Percentiles rank a stretch among this genome's conserved stretches.
Evolutionary conservation across 1,140 invertebrate species (phyloP).

Genomic region (Bradysia coprophila): DNA sequence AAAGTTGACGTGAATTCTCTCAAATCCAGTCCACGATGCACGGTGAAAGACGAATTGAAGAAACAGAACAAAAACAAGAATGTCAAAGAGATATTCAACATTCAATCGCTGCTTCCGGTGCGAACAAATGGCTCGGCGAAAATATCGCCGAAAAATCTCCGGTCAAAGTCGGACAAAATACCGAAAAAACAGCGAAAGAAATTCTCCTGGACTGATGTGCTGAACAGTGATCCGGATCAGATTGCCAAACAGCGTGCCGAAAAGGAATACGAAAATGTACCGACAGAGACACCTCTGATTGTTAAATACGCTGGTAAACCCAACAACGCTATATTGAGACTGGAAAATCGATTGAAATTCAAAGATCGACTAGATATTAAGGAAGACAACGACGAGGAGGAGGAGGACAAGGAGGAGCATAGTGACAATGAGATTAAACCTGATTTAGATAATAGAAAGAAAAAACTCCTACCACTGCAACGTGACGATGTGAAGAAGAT

Average conservation of each 20-base stretch:
- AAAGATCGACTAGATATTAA: slow-evolving; percentile 3
- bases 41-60: slow-evolving; percentile 13
- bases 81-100: slow-evolving; percentile 8
- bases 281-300: slow-evolving; percentile 6
- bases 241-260: slow-evolving; percentile 21
- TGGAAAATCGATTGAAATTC: slow-evolving; percentile 10
- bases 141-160: slow-evolving; percentile 23
- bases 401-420: not conserved
- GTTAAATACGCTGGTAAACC: slow-evolving; percentile 13
- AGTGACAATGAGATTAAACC: slow-evolving; percentile 5
- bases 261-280: slow-evolving; percentile 21
- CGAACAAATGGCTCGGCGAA: slow-evolving; percentile 14
- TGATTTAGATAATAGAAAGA: slow-evolving; percentile 4
- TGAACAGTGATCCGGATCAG: slow-evolving; percentile 22
- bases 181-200: slow-evolving; percentile 13
- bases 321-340: slow-evolving; percentile 19
- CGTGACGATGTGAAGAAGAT: not conserved
- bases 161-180: slow-evolving; percentile 20
- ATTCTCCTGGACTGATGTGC: slow-evolving; percentile 21
- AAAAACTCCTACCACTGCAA: not conserved
- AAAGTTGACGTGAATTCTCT: slow-evolving; percentile 26
- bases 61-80: slow-evolving; percentile 16
- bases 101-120: slow-evolving; percentile 12
- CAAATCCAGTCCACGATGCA: slow-evolving; percentile 7
- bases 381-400: not conserved